Evolutionary conservation across 2,797 vertebrate genomes (phyloP), one percentile per base, ranked within the genome.

Genomic region (Enteromius treurensis): DNA sequence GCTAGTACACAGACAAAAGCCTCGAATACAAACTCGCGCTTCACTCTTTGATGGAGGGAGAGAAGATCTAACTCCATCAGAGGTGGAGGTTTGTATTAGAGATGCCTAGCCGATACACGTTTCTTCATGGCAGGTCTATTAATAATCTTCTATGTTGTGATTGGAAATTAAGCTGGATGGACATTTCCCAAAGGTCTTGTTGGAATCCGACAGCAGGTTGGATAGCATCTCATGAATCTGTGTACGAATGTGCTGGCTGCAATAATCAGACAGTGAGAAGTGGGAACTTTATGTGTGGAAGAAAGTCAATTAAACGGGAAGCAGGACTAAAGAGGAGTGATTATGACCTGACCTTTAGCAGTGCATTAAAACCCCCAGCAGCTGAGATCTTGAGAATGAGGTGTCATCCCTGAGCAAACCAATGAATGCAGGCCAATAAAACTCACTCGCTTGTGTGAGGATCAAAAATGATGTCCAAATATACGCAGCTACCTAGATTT

Each of bases 271-370:
- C 58, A 68, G 80, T 37, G 75, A 76, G 86, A 82, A 79, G 85
- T 79, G 70, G 78, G 68, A 82, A 80, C 87, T 87, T 88, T 84
- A 88, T 85, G 78, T 84, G 83, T 86, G 87, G 89, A 89, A 91
- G 91, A 92, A 87, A 92, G 94, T 95, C 94, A 94, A 94, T 95
- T 95, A 95, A 94, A 94, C 90, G 91, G 92, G 90, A 93, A 92
- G 82, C 91, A 85, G 90, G 84, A 91, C 91, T 93, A 94, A 94
- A 94, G 91, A 94, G 92, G 80, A 93, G 91, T 91, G 93, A 94
- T 94, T 94, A 93, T 90, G 89, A 90, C 90, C 89, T 95, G 93
- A 95, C 93, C 94, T 94, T 94, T 95, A 90, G 76, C 91, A 93
- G 91, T 89, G 88, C 90, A 93, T 93, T 92, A 92, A 91, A 90